A percentile compares a stretch with the other conserved stretches of the same genome.
Conservation (phyloP, 2,888 invertebrate species). For the Choreutis nemorana region DNA sequence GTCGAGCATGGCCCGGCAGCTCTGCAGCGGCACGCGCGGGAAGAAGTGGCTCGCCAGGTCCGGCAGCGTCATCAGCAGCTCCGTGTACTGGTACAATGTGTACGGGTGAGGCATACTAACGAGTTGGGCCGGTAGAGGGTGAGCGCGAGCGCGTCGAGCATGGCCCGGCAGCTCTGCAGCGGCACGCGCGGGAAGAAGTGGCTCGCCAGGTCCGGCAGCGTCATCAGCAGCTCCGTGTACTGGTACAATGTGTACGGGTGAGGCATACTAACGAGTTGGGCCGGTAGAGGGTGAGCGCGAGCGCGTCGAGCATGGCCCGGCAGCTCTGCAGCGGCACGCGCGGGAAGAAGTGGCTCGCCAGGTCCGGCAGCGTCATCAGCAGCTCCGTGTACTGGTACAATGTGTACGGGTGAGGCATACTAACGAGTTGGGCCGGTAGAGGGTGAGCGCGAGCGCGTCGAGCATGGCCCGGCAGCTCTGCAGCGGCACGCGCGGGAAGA, state of each 20-base stretch:
- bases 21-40: conserved; percentile 75
- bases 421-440: conserved; percentile 86
- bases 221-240: conserved; percentile 83
- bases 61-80: conserved; percentile 82
- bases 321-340: conserved; percentile 76
- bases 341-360: conserved; percentile 83
- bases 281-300: conserved; percentile 80
- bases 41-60: conserved; percentile 85
- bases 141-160: conserved; percentile 81
- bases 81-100: conserved; percentile 72
- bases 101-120: conserved; percentile 58
- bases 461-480: conserved; percentile 81
- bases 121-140: conserved; percentile 84
- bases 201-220: conserved; percentile 80
- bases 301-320: conserved; percentile 81
- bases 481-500: conserved; percentile 80
- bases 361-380: conserved; percentile 83
- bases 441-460: conserved; percentile 79
- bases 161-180: conserved; percentile 77
- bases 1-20: conserved; percentile 82
- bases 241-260: conserved; percentile 51
- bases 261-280: conserved; percentile 77
- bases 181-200: conserved; percentile 82
- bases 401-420: conserved; percentile 23
- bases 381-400: conserved; percentile 78